These are phyloP conservation scores for Cryptoprocta ferox DNA, from an alignment of 2,797 vertebrate species.

Conservation along the genomic window DNA sequence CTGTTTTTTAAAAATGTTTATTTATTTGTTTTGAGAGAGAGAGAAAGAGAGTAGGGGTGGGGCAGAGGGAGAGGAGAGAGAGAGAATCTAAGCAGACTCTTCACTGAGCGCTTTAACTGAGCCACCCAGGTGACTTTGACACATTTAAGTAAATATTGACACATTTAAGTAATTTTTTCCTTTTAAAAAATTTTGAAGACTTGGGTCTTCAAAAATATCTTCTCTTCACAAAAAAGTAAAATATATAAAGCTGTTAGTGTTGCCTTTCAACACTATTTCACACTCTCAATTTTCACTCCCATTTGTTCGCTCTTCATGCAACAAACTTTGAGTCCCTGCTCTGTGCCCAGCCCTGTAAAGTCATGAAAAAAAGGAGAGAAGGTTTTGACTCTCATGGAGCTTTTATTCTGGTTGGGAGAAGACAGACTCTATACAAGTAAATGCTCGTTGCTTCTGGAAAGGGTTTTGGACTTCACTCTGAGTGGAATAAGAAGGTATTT, in stretches of 20 bases:
- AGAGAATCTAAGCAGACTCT: too few species aligned
- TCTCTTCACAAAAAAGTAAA: background rate
- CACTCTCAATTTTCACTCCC: background rate
- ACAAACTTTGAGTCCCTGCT: background rate
- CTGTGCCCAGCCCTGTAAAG: background rate
- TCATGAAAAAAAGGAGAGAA: background rate
- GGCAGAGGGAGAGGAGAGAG: too few species aligned
- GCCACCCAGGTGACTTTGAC: too few species aligned
- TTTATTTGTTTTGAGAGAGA: too few species aligned
- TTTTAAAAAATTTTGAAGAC: background rate
- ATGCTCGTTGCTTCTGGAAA: background rate
- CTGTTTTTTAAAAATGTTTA: background rate
- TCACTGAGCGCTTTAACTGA: too few species aligned
- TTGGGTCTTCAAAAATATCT: background rate
- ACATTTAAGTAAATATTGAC: background rate
- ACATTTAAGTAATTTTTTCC: background rate
- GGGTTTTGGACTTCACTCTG: background rate
- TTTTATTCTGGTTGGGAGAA: background rate
- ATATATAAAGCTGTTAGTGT: background rate
- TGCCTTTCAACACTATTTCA: background rate
- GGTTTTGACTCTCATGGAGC: background rate
- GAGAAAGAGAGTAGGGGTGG: too few species aligned
- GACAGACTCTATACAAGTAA: background rate
- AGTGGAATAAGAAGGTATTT: background rate
- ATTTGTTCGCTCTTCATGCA: background rate